These are phyloP conservation scores for Oncorhynchus tshawytscha DNA, from an alignment of 2,113 vertebrate genomes.

Conservation along the genomic window DNA sequence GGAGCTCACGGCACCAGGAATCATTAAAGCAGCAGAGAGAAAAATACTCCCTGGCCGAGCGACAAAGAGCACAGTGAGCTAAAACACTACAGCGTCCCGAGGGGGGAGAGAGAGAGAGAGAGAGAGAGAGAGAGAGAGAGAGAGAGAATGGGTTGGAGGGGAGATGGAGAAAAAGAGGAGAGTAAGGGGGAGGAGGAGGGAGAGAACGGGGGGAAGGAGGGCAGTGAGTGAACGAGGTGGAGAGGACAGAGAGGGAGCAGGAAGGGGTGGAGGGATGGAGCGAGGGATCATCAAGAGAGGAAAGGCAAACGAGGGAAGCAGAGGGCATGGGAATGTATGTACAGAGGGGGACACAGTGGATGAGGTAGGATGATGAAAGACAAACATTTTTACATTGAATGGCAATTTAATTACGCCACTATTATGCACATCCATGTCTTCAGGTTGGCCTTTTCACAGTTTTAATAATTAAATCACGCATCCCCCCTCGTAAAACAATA, in stretches of 20 bases:
- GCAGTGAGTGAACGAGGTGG: no score
- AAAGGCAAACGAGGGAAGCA: background rate
- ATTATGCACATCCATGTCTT: no score
- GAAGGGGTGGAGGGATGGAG: background rate
- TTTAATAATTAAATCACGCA: no score
- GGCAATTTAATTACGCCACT: no score
- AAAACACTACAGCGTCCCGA: background rate
- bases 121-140: background rate
- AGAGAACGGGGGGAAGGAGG: background rate
- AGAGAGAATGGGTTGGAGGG: background rate
- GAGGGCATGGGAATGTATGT: background rate
- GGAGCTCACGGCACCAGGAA: slow-evolving; percentile 3
- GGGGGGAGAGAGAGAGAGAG: no score
- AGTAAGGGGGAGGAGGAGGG: background rate
- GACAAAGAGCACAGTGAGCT: background rate
- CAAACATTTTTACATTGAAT: no score
- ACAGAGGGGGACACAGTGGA: slow-evolving; percentile 9
- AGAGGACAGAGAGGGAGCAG: background rate
- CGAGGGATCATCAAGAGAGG: background rate
- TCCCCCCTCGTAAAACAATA: no score
- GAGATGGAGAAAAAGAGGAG: background rate
- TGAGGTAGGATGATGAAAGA: background rate
- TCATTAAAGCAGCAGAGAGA: background rate
- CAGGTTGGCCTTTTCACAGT: no score
- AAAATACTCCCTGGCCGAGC: background rate